A percentile compares a stretch with the other conserved stretches of the same genome.
These are phyloP conservation scores for Cephalopterus ornatus DNA, from an alignment of 2,113 vertebrate species.

Conservation along the genomic window DNA sequence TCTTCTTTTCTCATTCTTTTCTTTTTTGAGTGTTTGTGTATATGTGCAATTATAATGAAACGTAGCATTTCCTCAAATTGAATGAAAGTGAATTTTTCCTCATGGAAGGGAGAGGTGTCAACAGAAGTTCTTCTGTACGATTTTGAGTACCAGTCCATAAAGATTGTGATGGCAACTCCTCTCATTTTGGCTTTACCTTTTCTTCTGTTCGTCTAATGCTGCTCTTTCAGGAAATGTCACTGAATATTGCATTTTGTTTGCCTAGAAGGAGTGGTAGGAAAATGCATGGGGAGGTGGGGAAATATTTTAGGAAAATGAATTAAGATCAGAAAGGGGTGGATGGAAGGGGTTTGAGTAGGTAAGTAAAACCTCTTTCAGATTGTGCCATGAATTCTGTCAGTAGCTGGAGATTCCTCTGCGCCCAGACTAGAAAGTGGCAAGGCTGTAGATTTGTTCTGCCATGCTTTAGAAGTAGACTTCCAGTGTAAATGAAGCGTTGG, in stretches of 20 bases:
- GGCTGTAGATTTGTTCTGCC: not conserved
- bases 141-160: not conserved
- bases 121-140: not conserved
- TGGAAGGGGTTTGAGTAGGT: not conserved
- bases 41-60: not conserved
- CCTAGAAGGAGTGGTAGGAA: not conserved
- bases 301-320: not conserved
- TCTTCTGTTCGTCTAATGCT: not conserved
- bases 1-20: not conserved
- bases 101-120: accelerated
- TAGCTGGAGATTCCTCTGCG: not conserved
- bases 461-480: not conserved
- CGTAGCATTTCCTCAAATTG: not conserved
- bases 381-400: not conserved
- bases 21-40: accelerated
- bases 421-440: not conserved
- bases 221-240: not conserved
- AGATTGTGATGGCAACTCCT: not conserved
- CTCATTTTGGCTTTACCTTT: not conserved
- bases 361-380: not conserved
- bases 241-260: not conserved
- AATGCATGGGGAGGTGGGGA: not conserved
- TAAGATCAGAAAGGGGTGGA: not conserved
- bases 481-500: not conserved
- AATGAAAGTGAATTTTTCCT: not conserved